Conservation (phyloP, 2,113 vertebrate genomes). For the Machaerirhynchus nigripectus region DNA sequence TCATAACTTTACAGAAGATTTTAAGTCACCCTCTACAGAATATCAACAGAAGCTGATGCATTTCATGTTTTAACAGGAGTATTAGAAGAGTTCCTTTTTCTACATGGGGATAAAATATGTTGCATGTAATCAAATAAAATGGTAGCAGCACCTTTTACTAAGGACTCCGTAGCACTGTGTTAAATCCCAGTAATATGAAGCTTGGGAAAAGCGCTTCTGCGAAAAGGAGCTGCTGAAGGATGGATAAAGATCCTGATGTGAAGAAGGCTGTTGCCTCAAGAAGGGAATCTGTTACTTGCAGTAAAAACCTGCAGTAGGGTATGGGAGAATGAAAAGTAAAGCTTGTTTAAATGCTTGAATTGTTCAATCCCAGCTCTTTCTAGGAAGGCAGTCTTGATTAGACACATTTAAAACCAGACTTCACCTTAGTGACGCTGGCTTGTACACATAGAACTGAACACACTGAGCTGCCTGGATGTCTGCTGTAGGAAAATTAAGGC, state of each 20-base stretch:
- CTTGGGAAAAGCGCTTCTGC: not conserved
- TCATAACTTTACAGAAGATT: not conserved
- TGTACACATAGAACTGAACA: not conserved
- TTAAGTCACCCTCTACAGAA: not conserved
- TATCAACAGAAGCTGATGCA: not conserved
- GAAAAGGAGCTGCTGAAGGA: not conserved
- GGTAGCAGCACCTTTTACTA: not conserved
- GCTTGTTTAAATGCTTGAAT: not conserved
- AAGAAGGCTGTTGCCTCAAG: not conserved
- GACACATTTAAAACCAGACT: not conserved
- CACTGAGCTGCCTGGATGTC: not conserved
- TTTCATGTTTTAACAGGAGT: not conserved
- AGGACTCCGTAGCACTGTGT: not conserved
- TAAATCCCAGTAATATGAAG: not conserved
- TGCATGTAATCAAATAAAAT: not conserved
- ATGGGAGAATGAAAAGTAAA: not conserved
- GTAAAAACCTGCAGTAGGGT: not conserved
- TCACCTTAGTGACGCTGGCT: not conserved
- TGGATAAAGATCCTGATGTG: not conserved
- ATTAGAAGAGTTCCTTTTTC: not conserved
- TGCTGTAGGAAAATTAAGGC: not conserved
- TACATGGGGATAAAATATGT: fast-evolving
- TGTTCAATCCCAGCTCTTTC: not conserved
- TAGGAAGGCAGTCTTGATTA: not conserved
- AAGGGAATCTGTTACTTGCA: not conserved